These are phyloP conservation scores for Loripinus fragilis DNA, from an alignment of 2,888 invertebrate genomes.

Conservation along the genomic window DNA sequence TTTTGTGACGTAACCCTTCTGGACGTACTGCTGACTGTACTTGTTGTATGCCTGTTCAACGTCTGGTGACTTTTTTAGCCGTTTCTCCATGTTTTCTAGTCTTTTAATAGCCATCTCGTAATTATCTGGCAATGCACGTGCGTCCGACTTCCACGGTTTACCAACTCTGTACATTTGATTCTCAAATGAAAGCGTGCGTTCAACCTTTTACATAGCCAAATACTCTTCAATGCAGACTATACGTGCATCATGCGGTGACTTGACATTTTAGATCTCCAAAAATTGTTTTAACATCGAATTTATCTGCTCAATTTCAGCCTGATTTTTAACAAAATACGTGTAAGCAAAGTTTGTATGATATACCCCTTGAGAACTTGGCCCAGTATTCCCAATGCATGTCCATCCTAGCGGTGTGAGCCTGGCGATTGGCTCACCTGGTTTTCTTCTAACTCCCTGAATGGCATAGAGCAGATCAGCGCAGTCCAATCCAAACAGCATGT, in stretches of 20 bases:
- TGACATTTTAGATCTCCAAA: background rate
- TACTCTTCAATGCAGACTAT: constrained; percentile 8
- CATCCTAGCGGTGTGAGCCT: constrained; percentile 2
- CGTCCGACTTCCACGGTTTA: constrained; percentile 2
- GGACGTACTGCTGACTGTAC: background rate
- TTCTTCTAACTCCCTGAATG: no score
- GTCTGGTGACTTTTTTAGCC: background rate
- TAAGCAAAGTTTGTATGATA: no score
- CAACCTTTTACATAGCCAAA: no score
- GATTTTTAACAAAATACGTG: no score
- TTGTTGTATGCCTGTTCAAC: background rate
- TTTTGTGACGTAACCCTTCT: no score
- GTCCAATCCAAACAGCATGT: no score
- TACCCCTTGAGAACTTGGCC: no score
- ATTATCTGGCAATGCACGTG: no score
- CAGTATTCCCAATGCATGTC: no score
- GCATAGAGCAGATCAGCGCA: no score
- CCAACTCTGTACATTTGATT: constrained; percentile 3
- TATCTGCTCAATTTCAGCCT: background rate
- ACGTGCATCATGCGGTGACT: constrained; percentile 1
- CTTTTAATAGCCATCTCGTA: background rate
- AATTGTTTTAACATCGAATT: background rate
- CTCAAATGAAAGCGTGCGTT: constrained; percentile 5
- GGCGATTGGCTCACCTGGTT: no score
- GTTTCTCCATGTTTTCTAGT: constrained; percentile 4